phyloP scores from a whole-genome alignment of 2,888 invertebrate species.

The Fragum sueziense region DNA sequence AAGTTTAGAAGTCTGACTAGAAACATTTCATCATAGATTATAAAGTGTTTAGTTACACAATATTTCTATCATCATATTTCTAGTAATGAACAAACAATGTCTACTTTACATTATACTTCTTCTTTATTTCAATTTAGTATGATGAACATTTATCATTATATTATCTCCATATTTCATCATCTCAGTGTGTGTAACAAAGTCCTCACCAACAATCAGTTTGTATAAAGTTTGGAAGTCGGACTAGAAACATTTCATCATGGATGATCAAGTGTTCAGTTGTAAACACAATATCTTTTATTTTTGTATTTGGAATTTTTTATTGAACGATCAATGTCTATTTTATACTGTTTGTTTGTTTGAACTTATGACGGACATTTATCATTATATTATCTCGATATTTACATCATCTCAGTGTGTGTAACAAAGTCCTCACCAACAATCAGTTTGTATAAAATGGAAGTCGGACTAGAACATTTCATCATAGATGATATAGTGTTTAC shows the following conservation, averaged over 20 bases:
- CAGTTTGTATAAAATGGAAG: background rate
- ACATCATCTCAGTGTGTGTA: constrained; percentile 11
- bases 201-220: background rate
- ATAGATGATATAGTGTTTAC: background rate
- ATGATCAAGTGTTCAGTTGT: background rate
- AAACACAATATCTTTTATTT: no score
- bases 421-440: constrained; percentile 11
- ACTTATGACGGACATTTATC: no score
- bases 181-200: background rate
- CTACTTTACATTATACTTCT: no score
- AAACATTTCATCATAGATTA: background rate
- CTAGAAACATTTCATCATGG: background rate
- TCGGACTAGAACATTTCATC: background rate
- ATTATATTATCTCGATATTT: no score
- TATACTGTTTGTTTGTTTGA: no score
- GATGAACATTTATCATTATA: background rate
- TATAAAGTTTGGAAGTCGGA: background rate
- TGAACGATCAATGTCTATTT: no score
- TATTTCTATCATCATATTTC: no score
- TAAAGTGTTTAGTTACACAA: background rate
- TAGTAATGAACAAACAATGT: no score
- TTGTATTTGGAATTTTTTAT: no score
- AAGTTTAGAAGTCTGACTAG: background rate
- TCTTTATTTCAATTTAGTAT: background rate
- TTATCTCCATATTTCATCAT: background rate